A percentile compares a stretch with the other conserved stretches of the same genome.
Conservation (phyloP, 2,888 invertebrate species). For the Quadriops clusia region DNA sequence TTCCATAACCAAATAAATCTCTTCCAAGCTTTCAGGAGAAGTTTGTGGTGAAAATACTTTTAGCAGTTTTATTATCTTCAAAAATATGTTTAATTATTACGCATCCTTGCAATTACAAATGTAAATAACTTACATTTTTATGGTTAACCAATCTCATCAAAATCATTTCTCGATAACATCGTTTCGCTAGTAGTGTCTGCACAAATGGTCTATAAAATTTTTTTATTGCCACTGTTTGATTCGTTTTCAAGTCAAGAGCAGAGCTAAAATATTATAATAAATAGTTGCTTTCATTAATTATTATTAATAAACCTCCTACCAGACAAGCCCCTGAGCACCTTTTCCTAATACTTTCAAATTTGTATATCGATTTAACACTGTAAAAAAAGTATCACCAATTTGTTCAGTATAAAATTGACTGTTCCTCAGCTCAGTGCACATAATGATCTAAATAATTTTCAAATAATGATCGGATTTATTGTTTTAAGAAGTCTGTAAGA, state of each 20-base stretch:
- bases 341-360: too few species aligned
- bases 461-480: too few species aligned
- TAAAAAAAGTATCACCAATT: too few species aligned
- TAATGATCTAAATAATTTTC: too few species aligned
- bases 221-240: conserved; percentile 98
- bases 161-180: conserved; percentile 98
- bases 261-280: conserved; percentile 55
- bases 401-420: too few species aligned
- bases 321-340: too few species aligned
- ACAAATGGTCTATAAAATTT: conserved; percentile 98
- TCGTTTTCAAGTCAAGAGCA: conserved; percentile 88
- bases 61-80: conserved; percentile 92
- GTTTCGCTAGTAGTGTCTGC: conserved; percentile 98
- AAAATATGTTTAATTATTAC: too few species aligned
- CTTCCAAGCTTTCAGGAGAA: conserved; percentile 95
- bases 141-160: conserved; percentile 99
- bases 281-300: too few species aligned
- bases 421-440: too few species aligned
- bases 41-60: conserved; percentile 99
- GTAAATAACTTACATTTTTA: conserved; percentile 85
- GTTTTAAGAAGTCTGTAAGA: too few species aligned
- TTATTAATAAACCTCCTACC: too few species aligned
- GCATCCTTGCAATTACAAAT: background rate
- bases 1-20: conserved; percentile 99
- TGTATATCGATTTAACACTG: too few species aligned